Conservation (phyloP, 2,113 vertebrate genomes). For the Platichthys flesus region DNA sequence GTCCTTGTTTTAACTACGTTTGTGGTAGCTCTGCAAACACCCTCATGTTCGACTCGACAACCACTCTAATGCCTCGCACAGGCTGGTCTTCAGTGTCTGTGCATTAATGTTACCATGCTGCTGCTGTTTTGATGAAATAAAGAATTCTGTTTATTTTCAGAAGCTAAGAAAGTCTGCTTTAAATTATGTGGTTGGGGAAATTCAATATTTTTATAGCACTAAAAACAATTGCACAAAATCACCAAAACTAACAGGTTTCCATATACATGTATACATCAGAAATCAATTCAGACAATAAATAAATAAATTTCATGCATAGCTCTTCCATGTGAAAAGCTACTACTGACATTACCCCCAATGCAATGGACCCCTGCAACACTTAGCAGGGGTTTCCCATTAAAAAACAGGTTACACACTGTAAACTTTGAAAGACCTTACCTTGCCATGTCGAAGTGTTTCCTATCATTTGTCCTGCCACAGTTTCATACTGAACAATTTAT, state of each 20-base stretch:
- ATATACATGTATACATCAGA: neutral
- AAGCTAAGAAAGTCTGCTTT: neutral
- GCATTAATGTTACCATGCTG: neutral
- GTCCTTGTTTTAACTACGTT: slow-evolving; percentile 49
- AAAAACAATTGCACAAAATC: neutral
- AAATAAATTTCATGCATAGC: too few relatives aligned
- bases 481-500: too few relatives aligned
- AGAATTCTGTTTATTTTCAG: too few relatives aligned
- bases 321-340: too few relatives aligned
- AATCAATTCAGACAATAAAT: neutral
- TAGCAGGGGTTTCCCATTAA: too few relatives aligned
- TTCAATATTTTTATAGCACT: neutral
- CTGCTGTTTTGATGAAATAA: too few relatives aligned
- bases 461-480: too few relatives aligned
- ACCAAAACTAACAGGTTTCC: neutral
- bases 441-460: too few relatives aligned
- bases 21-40: slow-evolving; percentile 19
- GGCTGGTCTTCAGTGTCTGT: neutral
- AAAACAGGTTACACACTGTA: too few relatives aligned
- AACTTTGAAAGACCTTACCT: too few relatives aligned
- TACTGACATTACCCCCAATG: too few relatives aligned
- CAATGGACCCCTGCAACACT: too few relatives aligned
- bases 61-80: slow-evolving; percentile 12
- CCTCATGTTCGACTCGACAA: slow-evolving; percentile 20
- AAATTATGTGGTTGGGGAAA: neutral